phyloP scores from a whole-genome alignment of 2,888 invertebrate genomes.

The Pseudococcus viburni region DNA sequence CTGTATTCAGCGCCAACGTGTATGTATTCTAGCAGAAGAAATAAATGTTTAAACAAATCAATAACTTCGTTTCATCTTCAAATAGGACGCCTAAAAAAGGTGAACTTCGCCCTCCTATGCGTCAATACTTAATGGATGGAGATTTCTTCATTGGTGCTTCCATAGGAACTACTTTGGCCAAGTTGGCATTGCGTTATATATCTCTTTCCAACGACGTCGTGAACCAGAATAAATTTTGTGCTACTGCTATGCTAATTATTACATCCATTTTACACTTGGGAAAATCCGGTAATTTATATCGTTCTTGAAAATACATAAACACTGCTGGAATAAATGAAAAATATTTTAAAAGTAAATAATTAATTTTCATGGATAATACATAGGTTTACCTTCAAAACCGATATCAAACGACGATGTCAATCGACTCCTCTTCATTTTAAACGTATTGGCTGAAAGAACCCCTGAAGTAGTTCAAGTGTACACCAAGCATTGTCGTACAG shows the following conservation, averaged over 20 bases:
- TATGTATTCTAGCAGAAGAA: slow-evolving; percentile 72
- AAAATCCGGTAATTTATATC: slow-evolving; percentile 76
- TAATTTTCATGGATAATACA: slow-evolving; percentile 62
- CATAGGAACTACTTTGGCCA: slow-evolving; percentile 90
- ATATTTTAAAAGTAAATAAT: not conserved
- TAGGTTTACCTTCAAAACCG: slow-evolving; percentile 78
- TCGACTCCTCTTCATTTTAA: slow-evolving; percentile 86
- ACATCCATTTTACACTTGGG: slow-evolving; percentile 89
- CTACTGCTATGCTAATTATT: slow-evolving; percentile 90
- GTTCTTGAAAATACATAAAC: not conserved
- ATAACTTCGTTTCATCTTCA: not conserved
- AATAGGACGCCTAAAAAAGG: slow-evolving; percentile 71
- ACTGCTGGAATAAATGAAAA: not conserved
- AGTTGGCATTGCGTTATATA: slow-evolving; percentile 85
- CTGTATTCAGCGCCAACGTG: slow-evolving; percentile 90
- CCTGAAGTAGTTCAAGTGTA: slow-evolving; percentile 81
- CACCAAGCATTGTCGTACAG: slow-evolving; percentile 81
- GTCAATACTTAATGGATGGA: slow-evolving; percentile 91
- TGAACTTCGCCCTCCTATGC: slow-evolving; percentile 83
- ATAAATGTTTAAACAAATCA: too few relatives aligned
- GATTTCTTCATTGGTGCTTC: slow-evolving; percentile 97
- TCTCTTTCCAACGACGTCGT: slow-evolving; percentile 72
- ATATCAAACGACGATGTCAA: slow-evolving; percentile 98
- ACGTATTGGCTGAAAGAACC: slow-evolving; percentile 80
- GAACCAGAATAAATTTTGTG: slow-evolving; percentile 77